phyloP scores from a whole-genome alignment of 2,888 invertebrate species.

The Strigamia transsilvanica region DNA sequence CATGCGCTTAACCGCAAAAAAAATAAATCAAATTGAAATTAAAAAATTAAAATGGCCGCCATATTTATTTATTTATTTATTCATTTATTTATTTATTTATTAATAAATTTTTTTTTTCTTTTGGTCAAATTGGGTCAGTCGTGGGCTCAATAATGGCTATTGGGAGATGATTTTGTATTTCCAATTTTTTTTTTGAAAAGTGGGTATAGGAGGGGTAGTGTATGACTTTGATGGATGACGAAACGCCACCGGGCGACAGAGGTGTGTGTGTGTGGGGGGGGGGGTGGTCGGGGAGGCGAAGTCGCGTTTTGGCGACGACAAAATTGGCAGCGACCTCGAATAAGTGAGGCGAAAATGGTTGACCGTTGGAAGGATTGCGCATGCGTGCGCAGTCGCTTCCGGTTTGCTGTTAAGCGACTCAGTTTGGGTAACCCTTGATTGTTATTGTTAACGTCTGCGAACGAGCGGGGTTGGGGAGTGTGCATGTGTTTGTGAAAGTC shows the following conservation, averaged over 20 bases:
- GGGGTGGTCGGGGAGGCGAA: not conserved
- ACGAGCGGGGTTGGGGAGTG: slow-evolving; percentile 16
- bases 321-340: slow-evolving; percentile 23
- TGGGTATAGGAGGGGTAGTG: slow-evolving; percentile 7
- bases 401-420: not conserved
- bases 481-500: slow-evolving; percentile 33
- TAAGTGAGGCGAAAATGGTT: slow-evolving; percentile 30
- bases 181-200: slow-evolving; percentile 16
- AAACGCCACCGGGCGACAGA: slow-evolving; percentile 30
- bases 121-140: not conserved
- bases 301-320: not conserved
- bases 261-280: not conserved
- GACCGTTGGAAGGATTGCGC: not conserved
- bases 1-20: not conserved
- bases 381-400: slow-evolving; percentile 26
- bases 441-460: not conserved
- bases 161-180: slow-evolving; percentile 30
- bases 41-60: not conserved
- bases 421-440: slow-evolving; percentile 16
- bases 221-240: slow-evolving; percentile 25
- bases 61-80: not conserved
- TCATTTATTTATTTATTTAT: not conserved
- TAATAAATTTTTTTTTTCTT: too few species aligned
- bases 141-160: not conserved
- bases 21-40: not conserved